A percentile compares a stretch with the other conserved stretches of the same genome.
Evolutionary conservation across 1,140 invertebrate genomes (phyloP).

Genomic region (Brachystomella parvula): DNA sequence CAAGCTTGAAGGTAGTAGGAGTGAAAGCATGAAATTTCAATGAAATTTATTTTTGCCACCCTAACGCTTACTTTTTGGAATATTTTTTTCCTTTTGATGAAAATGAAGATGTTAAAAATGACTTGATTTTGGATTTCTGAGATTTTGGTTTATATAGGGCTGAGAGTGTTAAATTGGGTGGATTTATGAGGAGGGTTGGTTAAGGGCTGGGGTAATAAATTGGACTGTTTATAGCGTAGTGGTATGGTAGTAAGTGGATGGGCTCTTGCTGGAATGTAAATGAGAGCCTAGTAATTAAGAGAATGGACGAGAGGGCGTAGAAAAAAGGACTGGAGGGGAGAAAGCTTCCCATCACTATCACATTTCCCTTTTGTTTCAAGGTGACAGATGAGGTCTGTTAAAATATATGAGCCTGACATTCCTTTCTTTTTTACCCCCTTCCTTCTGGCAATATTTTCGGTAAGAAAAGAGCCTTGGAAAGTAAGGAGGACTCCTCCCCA

Average conservation of each 20-base stretch:
- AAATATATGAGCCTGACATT: conserved; percentile 6
- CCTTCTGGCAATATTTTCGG: conserved; percentile 6
- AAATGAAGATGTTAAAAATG: too few species aligned
- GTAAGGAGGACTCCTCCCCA: neutral
- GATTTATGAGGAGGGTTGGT: conserved; percentile 5
- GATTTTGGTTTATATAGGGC: too few species aligned
- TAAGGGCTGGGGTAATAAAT: neutral
- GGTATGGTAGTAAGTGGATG: neutral
- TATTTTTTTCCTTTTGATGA: too few species aligned
- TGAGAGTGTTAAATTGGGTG: conserved; percentile 2
- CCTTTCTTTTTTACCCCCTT: neutral
- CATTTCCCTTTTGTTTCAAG: conserved; percentile 13
- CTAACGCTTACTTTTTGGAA: too few species aligned
- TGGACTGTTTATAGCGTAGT: conserved; percentile 5
- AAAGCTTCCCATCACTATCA: conserved; percentile 1
- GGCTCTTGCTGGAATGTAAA: neutral
- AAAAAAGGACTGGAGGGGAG: conserved; percentile 1
- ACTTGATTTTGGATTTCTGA: too few species aligned
- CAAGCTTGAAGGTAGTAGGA: too few species aligned
- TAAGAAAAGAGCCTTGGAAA: neutral
- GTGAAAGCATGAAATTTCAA: too few species aligned
- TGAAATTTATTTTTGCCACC: too few species aligned
- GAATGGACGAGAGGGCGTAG: neutral
- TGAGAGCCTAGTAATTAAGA: conserved; percentile 5
- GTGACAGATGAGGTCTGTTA: conserved; percentile 12